A percentile compares a stretch with the other conserved stretches of the same genome.
Conservation (phyloP, 1,140 invertebrate genomes). For the Brachionus asplanchnoidis region DNA sequence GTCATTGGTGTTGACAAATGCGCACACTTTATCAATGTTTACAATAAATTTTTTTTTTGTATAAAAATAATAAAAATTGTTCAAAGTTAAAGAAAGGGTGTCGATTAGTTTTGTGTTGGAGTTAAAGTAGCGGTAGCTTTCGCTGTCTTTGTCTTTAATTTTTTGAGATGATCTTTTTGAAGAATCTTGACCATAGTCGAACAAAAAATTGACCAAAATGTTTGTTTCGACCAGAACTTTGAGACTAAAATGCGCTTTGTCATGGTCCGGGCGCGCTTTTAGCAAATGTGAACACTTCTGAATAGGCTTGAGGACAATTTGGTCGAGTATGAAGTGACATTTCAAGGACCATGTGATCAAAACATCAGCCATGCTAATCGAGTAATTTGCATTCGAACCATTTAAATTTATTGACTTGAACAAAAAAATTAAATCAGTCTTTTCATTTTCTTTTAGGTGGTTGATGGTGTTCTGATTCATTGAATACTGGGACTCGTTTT, state of each 20-base stretch:
- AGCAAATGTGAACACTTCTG: not conserved
- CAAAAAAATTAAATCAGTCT: not conserved
- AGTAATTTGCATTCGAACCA: not conserved
- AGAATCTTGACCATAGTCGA: not conserved
- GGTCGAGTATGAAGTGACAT: not conserved
- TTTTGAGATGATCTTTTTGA: not conserved
- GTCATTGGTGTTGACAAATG: not conserved
- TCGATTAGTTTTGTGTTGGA: not conserved
- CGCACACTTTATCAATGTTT: not conserved
- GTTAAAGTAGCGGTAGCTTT: not conserved
- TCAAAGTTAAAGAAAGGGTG: not conserved
- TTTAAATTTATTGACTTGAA: not conserved
- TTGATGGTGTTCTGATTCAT: not conserved
- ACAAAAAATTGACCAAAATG: not conserved
- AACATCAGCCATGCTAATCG: not conserved
- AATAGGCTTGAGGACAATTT: not conserved
- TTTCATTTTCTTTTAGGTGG: not conserved
- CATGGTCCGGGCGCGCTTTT: not conserved
- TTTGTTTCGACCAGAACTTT: conserved; percentile 9
- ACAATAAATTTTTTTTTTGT: not conserved
- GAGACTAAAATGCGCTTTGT: not conserved
- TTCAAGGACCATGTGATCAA: not conserved
- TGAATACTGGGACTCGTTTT: not conserved
- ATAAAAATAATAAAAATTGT: conserved; percentile 15
- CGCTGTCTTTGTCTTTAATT: not conserved